Percentiles rank a stretch among this genome's conserved stretches.
Conservation (phyloP, 2,113 vertebrate genomes). For the Rhinoderma darwinii region DNA sequence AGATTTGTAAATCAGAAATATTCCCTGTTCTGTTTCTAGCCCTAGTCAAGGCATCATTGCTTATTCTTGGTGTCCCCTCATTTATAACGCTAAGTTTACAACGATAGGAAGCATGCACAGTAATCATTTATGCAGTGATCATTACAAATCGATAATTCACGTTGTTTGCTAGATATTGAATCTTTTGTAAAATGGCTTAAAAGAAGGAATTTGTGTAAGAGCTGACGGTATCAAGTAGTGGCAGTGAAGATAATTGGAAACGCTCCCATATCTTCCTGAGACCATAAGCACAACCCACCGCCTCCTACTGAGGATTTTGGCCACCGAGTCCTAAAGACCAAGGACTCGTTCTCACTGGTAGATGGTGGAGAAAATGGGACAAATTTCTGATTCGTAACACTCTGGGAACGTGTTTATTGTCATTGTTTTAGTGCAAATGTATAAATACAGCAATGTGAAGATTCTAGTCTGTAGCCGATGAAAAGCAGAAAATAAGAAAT, state of each 20-base stretch:
- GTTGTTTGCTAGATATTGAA: too few relatives aligned
- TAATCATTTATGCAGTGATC: too few relatives aligned
- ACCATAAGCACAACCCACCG: not conserved
- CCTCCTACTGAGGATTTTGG: conserved; percentile 67
- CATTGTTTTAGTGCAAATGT: conserved; percentile 85
- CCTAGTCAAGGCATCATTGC: not conserved
- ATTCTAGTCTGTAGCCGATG: conserved; percentile 86
- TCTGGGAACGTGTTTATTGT: conserved; percentile 90
- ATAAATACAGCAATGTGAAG: conserved; percentile 94
- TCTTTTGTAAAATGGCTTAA: too few relatives aligned
- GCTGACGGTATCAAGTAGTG: not conserved
- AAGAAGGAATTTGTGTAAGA: too few relatives aligned
- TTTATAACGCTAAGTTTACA: not conserved
- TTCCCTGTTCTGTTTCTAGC: too few relatives aligned
- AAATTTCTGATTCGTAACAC: conserved; percentile 99
- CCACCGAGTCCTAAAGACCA: conserved; percentile 64
- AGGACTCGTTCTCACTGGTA: conserved; percentile 72
- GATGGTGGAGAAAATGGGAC: conserved; percentile 87
- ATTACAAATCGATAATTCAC: too few relatives aligned
- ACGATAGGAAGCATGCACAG: too few relatives aligned
- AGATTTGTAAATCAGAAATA: too few relatives aligned
- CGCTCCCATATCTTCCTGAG: not conserved
- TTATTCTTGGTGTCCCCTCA: not conserved
- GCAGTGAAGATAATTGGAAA: not conserved
- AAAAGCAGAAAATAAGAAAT: conserved; percentile 99